These are phyloP conservation scores for Salarias fasciatus DNA, from an alignment of 2,797 vertebrate genomes.

Conservation along the genomic window DNA sequence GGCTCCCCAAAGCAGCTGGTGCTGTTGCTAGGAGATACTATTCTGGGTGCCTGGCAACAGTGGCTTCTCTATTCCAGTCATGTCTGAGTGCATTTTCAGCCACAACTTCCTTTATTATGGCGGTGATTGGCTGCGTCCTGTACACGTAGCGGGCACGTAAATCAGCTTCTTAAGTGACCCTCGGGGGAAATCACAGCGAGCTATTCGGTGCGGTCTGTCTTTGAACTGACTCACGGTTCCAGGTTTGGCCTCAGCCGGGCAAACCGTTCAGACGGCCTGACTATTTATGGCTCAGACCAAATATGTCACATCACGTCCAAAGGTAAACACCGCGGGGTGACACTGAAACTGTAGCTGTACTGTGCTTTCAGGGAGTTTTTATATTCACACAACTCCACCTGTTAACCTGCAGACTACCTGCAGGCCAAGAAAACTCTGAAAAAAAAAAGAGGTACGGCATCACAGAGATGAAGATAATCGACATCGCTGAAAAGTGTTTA, in stretches of 20 bases:
- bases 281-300: conserved; percentile 34
- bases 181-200: conserved; percentile 38
- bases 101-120: conserved; percentile 55
- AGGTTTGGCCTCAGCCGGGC: conserved; percentile 16
- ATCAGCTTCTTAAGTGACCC: conserved; percentile 35
- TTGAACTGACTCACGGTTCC: conserved; percentile 9
- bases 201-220: conserved; percentile 9
- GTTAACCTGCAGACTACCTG: background rate
- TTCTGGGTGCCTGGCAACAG: conserved; percentile 85
- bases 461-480: background rate
- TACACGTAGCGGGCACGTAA: conserved; percentile 36
- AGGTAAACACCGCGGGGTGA: conserved; percentile 14
- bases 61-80: conserved; percentile 77
- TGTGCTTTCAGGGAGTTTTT: background rate
- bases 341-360: background rate
- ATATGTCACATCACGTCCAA: conserved; percentile 24
- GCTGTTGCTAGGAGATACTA: conserved; percentile 80
- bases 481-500: background rate
- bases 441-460: too few relatives aligned
- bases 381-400: background rate
- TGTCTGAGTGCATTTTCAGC: conserved; percentile 74
- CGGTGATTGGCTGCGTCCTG: conserved; percentile 66
- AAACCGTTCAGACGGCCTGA: conserved; percentile 15
- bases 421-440: background rate
- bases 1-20: conserved; percentile 68